Conservation (phyloP, 2,888 invertebrate species). For the Chelonus formosanus region DNA sequence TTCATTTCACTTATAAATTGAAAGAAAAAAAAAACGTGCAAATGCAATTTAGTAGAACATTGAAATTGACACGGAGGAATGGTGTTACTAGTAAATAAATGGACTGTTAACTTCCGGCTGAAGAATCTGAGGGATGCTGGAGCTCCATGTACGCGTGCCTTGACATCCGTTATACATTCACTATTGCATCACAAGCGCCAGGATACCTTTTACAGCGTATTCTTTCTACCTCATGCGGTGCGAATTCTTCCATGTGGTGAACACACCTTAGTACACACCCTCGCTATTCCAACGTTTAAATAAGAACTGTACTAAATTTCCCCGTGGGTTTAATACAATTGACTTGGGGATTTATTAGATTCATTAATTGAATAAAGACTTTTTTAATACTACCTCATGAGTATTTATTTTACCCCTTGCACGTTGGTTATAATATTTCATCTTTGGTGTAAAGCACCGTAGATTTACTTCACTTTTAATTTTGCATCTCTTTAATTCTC, state of each 20-base stretch:
- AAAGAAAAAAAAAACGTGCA: no score
- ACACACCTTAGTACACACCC: constrained; percentile 63
- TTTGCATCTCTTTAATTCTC: constrained; percentile 1
- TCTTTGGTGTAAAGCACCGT: no score
- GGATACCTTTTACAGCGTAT: constrained; percentile 37
- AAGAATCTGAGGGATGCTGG: constrained; percentile 22
- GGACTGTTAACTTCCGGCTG: constrained; percentile 11
- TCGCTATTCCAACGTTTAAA: constrained; percentile 44
- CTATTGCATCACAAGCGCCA: constrained; percentile 41
- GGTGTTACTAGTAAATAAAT: neutral
- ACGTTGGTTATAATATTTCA: neutral
- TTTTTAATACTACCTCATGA: neutral
- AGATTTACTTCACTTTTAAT: neutral
- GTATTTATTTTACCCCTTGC: neutral
- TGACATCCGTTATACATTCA: constrained; percentile 65
- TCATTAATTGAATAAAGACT: constrained; percentile 9
- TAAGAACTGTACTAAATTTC: neutral
- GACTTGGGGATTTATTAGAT: constrained; percentile 12
- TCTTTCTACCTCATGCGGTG: constrained; percentile 53
- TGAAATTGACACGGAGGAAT: no score
- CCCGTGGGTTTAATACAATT: neutral
- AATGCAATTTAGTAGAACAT: no score
- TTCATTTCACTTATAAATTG: no score
- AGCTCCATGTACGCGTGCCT: constrained; percentile 46
- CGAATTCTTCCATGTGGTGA: constrained; percentile 58